Conservation (phyloP, 2,888 invertebrate species). For the Marasmarcha lunaedactyla region DNA sequence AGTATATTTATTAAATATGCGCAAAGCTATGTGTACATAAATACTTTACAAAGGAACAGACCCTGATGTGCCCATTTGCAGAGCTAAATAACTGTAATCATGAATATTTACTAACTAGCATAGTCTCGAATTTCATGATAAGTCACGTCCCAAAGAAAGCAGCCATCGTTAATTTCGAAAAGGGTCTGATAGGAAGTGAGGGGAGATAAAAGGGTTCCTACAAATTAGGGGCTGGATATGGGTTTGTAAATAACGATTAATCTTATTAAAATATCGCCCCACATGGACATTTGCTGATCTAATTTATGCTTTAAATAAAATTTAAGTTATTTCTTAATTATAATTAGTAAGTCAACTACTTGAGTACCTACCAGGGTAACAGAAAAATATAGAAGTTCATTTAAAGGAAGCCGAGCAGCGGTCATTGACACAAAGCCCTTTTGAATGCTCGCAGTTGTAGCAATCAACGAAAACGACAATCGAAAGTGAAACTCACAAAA, state of each 20-base stretch:
- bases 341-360: too few relatives aligned
- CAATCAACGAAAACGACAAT: constrained; percentile 54
- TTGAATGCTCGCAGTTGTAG: constrained; percentile 41
- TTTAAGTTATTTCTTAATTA: too few relatives aligned
- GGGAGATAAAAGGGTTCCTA: constrained; percentile 25
- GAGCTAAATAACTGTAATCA: too few relatives aligned
- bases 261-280: not conserved
- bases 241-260: not conserved
- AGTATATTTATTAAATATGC: too few relatives aligned
- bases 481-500: constrained; percentile 62
- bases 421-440: constrained; percentile 1
- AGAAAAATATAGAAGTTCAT: not conserved
- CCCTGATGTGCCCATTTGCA: too few relatives aligned
- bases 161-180: not conserved
- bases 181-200: constrained; percentile 11
- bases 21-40: too few relatives aligned
- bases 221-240: constrained; percentile 8
- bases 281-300: not conserved
- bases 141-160: not conserved
- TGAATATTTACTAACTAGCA: too few relatives aligned
- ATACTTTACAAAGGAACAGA: too few relatives aligned
- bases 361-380: constrained; percentile 2
- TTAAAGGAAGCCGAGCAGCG: too few relatives aligned
- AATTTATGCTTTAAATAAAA: not conserved
- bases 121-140: not conserved